phyloP scores from a whole-genome alignment of 37 sponge, comb jelly and placozoan species.

The Geodia barretti region DNA sequence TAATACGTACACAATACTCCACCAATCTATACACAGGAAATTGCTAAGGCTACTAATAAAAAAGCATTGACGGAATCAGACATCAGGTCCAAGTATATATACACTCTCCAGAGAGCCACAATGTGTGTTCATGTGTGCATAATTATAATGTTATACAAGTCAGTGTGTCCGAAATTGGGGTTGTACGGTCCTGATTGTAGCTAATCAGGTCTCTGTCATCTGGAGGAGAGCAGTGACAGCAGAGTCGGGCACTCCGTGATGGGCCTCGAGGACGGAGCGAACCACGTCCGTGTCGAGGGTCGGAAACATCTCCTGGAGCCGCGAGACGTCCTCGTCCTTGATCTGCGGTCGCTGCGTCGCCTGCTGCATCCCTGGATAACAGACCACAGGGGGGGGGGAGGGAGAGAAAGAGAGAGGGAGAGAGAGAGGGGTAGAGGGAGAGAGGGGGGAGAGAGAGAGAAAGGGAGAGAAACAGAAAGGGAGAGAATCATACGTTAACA shows the following conservation, averaged over 20 bases:
- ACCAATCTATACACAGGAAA: no score
- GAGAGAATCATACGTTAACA: no score
- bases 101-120: no score
- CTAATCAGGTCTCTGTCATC: slow-evolving; percentile 61
- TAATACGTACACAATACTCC: no score
- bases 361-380: not conserved
- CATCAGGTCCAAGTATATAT: no score
- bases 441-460: not conserved
- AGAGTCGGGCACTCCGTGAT: slow-evolving; percentile 77
- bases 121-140: no score
- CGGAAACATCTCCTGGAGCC: slow-evolving; percentile 97
- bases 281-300: slow-evolving; percentile 88
- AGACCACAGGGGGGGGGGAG: not conserved
- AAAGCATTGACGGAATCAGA: no score
- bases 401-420: not conserved
- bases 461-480: not conserved
- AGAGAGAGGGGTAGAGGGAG: not conserved
- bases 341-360: slow-evolving; percentile 9
- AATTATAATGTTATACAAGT: no score
- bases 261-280: slow-evolving; percentile 86
- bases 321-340: slow-evolving; percentile 65
- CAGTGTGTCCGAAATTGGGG: no score
- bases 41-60: no score
- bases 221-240: slow-evolving; percentile 83
- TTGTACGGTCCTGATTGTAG: no score